Conservation (phyloP, 2,797 vertebrate genomes). For the Merluccius polli region DNA sequence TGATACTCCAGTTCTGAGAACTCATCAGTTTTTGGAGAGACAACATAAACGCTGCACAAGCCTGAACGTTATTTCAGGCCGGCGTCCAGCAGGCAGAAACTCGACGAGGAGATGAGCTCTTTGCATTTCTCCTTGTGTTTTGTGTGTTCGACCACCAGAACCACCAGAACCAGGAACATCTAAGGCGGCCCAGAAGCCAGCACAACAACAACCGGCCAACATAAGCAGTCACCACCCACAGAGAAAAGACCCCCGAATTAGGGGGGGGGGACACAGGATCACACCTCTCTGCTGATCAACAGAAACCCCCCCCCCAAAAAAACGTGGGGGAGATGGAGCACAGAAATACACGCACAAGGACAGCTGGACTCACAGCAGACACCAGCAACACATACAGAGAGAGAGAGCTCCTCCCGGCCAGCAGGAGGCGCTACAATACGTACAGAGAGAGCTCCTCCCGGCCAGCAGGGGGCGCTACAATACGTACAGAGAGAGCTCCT, state of each 20-base stretch:
- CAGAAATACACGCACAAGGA: conserved; percentile 14
- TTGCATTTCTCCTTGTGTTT: not conserved
- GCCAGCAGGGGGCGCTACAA: no score
- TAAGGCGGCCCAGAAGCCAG: conserved; percentile 39
- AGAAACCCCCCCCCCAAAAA: conserved; percentile 33
- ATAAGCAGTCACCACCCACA: conserved; percentile 26
- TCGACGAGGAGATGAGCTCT: conserved; percentile 16
- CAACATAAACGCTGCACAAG: conserved; percentile 13
- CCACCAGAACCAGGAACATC: conserved; percentile 38
- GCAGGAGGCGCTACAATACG: not conserved
- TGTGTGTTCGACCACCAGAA: no score
- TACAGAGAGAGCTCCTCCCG: no score
- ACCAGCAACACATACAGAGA: conserved; percentile 55
- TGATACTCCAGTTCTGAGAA: conserved; percentile 53
- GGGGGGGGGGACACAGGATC: not conserved
- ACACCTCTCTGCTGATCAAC: conserved; percentile 49
- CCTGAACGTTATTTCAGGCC: conserved; percentile 49
- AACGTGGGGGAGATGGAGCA: conserved; percentile 42
- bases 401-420: conserved; percentile 41
- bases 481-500: no score
- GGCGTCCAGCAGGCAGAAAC: conserved; percentile 55
- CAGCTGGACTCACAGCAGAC: conserved; percentile 46
- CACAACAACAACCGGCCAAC: conserved; percentile 13
- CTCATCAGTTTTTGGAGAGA: conserved; percentile 56
- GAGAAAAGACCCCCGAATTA: conserved; percentile 35